Evolutionary conservation across 2,797 vertebrate species (phyloP).

Genomic region (Tolypeutes matacus): DNA sequence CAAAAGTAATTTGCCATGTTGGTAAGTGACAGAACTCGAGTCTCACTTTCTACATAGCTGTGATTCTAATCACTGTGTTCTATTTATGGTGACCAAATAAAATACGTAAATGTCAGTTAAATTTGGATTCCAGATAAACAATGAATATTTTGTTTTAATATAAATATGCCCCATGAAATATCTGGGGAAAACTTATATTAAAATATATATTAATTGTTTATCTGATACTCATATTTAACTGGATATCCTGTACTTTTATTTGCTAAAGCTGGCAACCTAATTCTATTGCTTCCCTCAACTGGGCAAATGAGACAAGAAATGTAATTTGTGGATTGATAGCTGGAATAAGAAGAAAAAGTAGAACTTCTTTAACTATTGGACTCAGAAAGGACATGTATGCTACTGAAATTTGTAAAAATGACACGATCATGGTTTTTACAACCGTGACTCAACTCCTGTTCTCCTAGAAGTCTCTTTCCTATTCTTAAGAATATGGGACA

Average conservation of each 20-base stretch:
- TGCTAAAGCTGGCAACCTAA: neutral
- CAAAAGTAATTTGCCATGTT: neutral
- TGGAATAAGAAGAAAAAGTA: neutral
- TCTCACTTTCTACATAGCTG: neutral
- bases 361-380: neutral
- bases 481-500: neutral
- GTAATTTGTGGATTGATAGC: neutral
- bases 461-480: neutral
- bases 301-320: neutral
- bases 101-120: neutral
- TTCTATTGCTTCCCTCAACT: neutral
- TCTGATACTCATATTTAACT: neutral
- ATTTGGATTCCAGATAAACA: constrained; percentile 23
- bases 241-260: neutral
- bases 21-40: neutral
- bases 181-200: neutral
- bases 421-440: neutral
- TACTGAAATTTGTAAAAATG: neutral
- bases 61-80: neutral
- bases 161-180: neutral
- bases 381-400: neutral
- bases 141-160: neutral
- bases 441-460: neutral
- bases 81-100: neutral
- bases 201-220: neutral